phyloP scores from a whole-genome alignment of 2,888 invertebrate genomes.

The Ariolimax columbianus region DNA sequence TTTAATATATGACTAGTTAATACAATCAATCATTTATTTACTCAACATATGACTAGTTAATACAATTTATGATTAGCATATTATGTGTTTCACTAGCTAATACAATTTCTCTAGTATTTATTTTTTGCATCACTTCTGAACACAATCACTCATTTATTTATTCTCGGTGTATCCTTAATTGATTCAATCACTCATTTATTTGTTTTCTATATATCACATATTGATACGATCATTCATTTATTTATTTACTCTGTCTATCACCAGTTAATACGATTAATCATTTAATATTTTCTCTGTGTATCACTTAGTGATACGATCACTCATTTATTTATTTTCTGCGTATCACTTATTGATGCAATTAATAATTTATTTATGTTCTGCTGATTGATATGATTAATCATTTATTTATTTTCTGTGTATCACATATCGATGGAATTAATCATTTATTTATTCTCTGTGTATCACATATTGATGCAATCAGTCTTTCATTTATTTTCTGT shows the following conservation, averaged over 20 bases:
- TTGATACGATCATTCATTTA: neutral
- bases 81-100: no score
- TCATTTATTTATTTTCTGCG: neutral
- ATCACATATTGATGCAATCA: neutral
- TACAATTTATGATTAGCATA: no score
- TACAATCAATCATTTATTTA: no score
- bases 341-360: neutral
- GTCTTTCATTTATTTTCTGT: neutral
- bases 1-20: no score
- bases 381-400: neutral
- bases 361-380: neutral
- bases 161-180: neutral
- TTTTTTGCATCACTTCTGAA: neutral
- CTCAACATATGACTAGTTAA: no score
- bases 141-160: neutral
- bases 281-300: no score
- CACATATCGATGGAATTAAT: neutral
- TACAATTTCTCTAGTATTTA: no score
- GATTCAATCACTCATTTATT: neutral
- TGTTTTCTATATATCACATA: no score
- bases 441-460: neutral
- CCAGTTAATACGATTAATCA: neutral
- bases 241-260: neutral
- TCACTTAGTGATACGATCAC: neutral
- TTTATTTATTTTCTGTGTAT: neutral